These are phyloP conservation scores for Pardosa pseudoannulata DNA, from an alignment of 2,888 invertebrate species.

Conservation along the genomic window DNA sequence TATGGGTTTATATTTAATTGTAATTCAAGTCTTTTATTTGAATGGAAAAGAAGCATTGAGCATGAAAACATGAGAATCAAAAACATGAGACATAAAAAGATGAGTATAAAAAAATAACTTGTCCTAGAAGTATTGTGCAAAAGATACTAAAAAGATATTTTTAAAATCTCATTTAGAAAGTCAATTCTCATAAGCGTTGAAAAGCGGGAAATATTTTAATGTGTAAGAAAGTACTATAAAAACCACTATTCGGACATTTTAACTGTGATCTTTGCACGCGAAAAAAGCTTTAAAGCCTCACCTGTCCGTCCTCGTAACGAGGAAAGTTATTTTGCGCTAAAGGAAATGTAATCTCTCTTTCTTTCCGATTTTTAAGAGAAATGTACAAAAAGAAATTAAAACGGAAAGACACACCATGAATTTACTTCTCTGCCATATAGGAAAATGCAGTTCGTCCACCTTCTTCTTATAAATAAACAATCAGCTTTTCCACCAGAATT, in stretches of 20 bases:
- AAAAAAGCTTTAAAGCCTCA: not conserved
- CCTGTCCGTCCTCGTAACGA: not conserved
- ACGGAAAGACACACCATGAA: not conserved
- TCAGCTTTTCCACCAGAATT: not conserved
- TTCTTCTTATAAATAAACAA: not conserved
- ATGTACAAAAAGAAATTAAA: not conserved
- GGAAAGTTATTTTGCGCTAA: not conserved
- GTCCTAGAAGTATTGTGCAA: too few relatives aligned
- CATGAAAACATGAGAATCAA: too few relatives aligned
- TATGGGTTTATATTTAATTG: too few relatives aligned
- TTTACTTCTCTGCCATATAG: not conserved
- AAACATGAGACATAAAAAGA: too few relatives aligned
- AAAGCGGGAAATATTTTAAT: too few relatives aligned
- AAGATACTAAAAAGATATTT: too few relatives aligned
- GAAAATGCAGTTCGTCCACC: constrained; percentile 4
- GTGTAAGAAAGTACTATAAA: not conserved
- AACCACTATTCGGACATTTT: not conserved
- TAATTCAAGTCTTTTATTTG: too few relatives aligned
- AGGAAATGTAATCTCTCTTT: not conserved
- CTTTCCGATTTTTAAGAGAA: not conserved
- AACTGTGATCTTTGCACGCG: not conserved
- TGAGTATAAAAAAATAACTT: too few relatives aligned
- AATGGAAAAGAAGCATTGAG: too few relatives aligned
- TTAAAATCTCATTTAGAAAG: too few relatives aligned
- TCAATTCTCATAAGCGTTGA: too few relatives aligned